Evolutionary conservation across 1,140 invertebrate species (phyloP).

Genomic region (Philotrypesis tridentata): DNA sequence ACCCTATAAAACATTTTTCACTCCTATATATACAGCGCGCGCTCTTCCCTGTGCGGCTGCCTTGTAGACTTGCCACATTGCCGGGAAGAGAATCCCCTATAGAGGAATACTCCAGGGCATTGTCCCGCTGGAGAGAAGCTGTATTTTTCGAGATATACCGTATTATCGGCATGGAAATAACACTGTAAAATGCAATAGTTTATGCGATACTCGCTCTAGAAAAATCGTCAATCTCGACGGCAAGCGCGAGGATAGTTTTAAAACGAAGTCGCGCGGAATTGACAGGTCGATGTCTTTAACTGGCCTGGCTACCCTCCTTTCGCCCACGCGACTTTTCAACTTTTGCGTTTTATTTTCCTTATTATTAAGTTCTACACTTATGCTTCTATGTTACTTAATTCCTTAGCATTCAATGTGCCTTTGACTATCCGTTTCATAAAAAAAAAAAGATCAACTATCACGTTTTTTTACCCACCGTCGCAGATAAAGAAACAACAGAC

Average conservation of each 20-base stretch:
- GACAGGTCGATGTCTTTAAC: too few relatives aligned
- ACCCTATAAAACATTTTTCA: constrained; percentile 7
- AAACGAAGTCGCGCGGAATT: too few relatives aligned
- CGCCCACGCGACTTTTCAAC: too few relatives aligned
- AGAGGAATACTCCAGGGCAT: not conserved
- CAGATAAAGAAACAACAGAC: not conserved
- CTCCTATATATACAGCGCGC: not conserved
- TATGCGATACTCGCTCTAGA: too few relatives aligned
- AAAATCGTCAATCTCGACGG: not conserved
- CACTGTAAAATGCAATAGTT: not conserved
- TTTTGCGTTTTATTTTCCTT: too few relatives aligned
- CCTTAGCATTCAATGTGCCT: too few relatives aligned
- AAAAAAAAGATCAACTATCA: too few relatives aligned
- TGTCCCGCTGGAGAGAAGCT: not conserved
- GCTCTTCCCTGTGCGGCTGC: not conserved
- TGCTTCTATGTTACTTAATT: too few relatives aligned
- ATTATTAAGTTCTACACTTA: too few relatives aligned
- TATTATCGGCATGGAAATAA: not conserved
- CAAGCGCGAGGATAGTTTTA: too few relatives aligned
- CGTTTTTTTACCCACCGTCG: not conserved
- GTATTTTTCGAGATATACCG: not conserved
- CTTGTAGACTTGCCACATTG: not conserved
- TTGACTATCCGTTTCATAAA: too few relatives aligned
- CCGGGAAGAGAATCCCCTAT: not conserved
- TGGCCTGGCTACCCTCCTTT: too few relatives aligned